These are phyloP conservation scores for Merodon equestris DNA, from an alignment of 2,888 invertebrate species.

Conservation along the genomic window DNA sequence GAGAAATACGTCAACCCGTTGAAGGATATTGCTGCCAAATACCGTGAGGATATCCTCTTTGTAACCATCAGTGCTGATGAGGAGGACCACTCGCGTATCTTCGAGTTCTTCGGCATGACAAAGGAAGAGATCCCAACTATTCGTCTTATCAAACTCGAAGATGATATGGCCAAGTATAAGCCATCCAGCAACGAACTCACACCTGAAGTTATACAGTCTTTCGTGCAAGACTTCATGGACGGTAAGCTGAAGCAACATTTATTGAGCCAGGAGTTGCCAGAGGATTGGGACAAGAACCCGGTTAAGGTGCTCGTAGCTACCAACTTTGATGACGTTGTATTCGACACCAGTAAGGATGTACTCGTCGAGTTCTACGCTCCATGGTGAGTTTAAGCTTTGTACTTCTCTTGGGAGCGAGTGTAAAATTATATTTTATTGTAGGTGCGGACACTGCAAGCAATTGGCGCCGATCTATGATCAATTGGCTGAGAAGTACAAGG, in stretches of 20 bases:
- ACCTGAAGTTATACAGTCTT: constrained; percentile 80
- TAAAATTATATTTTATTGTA: constrained; percentile 65
- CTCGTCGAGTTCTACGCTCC: constrained; percentile 99
- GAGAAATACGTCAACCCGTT: constrained; percentile 89
- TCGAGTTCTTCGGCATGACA: constrained; percentile 99
- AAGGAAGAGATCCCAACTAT: constrained; percentile 94
- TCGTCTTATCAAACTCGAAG: constrained; percentile 95
- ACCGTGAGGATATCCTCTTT: constrained; percentile 94
- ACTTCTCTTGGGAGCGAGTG: not conserved
- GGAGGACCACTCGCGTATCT: constrained; percentile 96
- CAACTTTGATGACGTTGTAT: constrained; percentile 96
- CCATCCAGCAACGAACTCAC: constrained; percentile 81
- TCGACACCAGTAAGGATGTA: constrained; percentile 92
- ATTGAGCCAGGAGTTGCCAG: constrained; percentile 94
- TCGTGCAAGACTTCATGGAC: constrained; percentile 93
- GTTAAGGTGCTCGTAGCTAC: constrained; percentile 95
- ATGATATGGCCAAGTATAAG: constrained; percentile 99
- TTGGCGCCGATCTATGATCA: constrained; percentile 97
- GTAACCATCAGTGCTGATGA: constrained; percentile 97
- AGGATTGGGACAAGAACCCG: constrained; percentile 97
- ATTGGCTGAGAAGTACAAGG: constrained; percentile 95
- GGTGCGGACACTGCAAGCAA: constrained; percentile 98
- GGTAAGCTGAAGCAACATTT: constrained; percentile 97
- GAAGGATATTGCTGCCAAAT: constrained; percentile 91
- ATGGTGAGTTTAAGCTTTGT: constrained; percentile 82